Evolutionary conservation across 1,140 invertebrate genomes (phyloP), one percentile per base, ranked within the genome.

Genomic region (Polypedilum vanderplanki): DNA sequence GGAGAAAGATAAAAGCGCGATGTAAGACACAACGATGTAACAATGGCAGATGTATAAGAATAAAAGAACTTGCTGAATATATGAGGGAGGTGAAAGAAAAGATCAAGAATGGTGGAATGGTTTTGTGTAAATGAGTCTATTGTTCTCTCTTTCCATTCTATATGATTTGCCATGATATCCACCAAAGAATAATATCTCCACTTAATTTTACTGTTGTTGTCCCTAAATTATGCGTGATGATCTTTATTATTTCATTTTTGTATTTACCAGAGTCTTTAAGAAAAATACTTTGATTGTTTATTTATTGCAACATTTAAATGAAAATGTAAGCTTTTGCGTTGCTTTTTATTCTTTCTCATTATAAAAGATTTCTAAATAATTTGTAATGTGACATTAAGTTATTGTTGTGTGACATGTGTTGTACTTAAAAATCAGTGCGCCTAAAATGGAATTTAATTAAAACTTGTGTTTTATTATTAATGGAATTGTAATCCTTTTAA

Each of bases 151-250:
- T 46, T 46, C 15, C 15, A 8, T 57, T 57, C 4, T 57, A 57
- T 57, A 57, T 57, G 12, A n/a, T n/a, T n/a, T 57, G 46, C 15
- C 46, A 57, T 57, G 46, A 57, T 57, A 57, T 57, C 46, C 46
- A 57, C 4, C 46, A 57, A n/a, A 57, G 12, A 57, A 57, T 12
- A 57, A 57, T 57, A 15, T 57, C n/a, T 57, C 46, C 46, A 57
- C 46, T 57, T 57, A n/a, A 57, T 57, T n/a, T 57, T n/a, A n/a
- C 46, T n/a, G n/a, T 57, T n/a, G n/a, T 57, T 57, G 46, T 57
- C 46, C 46, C 15, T 57, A 57, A 57, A 57, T 57, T 57, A 57
- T 57, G 46, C 46, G 46, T 57, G 46, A 57, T 57, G 46, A n/a
- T 12, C 12, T 57, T n/a, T 15, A 57, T 12, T 57, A 12, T 57